Conservation (phyloP, 2,888 invertebrate species). For the Thysanoteuthis rhombus region DNA sequence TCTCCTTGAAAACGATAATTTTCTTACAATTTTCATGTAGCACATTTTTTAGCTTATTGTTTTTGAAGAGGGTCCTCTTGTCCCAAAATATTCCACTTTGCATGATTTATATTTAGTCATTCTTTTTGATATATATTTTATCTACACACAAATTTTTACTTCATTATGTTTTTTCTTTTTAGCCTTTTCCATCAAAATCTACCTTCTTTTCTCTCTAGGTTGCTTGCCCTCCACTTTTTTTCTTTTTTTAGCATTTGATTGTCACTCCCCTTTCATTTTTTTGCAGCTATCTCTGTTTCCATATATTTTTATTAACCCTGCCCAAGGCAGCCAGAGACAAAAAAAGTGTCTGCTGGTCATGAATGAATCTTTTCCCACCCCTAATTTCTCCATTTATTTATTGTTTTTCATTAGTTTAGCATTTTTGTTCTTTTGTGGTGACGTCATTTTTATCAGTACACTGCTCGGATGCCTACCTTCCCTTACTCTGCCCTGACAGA, state of each 20-base stretch:
- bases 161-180: neutral
- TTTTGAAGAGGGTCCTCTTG: neutral
- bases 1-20: neutral
- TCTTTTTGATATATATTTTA: neutral
- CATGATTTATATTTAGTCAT: neutral
- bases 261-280: neutral
- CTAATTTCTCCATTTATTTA: neutral
- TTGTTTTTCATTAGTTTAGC: constrained; percentile 12
- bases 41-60: neutral
- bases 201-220: neutral
- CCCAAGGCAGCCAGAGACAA: neutral
- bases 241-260: neutral
- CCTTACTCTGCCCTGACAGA: neutral
- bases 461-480: neutral
- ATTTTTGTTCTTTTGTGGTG: constrained; percentile 12
- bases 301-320: neutral
- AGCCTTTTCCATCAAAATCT: neutral
- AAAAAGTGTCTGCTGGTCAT: neutral
- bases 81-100: neutral
- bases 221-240: neutral
- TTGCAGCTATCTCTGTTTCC: neutral
- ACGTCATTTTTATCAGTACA: neutral
- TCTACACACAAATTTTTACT: neutral
- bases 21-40: neutral
- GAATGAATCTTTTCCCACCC: neutral